phyloP scores from a whole-genome alignment of 2,113 vertebrate species.

The Hemiscyllium ocellatum region DNA sequence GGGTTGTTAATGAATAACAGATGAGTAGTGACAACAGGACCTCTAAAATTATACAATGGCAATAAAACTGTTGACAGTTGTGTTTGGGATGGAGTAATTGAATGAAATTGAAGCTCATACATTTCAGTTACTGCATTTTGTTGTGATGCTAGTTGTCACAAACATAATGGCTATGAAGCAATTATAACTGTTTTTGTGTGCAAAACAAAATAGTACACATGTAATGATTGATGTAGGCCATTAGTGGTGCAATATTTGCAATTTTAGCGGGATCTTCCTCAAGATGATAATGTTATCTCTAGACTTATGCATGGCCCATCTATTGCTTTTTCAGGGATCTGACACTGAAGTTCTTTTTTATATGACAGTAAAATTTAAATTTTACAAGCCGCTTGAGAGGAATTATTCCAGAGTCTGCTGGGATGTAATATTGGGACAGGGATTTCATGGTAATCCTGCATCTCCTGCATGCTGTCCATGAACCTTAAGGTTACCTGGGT shows the following conservation, averaged over 20 bases:
- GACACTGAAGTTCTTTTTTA: no score
- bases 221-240: neutral
- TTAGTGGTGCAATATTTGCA: neutral
- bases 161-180: neutral
- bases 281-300: neutral
- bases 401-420: no score
- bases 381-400: no score
- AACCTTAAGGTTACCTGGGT: no score
- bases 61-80: neutral
- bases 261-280: neutral
- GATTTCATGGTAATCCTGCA: no score
- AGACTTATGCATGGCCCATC: no score
- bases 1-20: slow-evolving; percentile 21
- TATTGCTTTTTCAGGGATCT: no score
- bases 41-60: neutral
- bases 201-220: neutral
- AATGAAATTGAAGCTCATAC: slow-evolving; percentile 10
- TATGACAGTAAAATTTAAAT: no score
- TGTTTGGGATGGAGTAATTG: slow-evolving; percentile 10
- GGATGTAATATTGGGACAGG: no score
- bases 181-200: neutral
- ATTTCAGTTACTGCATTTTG: neutral
- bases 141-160: neutral
- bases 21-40: slow-evolving; percentile 8
- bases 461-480: no score